Conservation (phyloP, 1,140 invertebrate species). For the Teleopsis dalmanni region DNA sequence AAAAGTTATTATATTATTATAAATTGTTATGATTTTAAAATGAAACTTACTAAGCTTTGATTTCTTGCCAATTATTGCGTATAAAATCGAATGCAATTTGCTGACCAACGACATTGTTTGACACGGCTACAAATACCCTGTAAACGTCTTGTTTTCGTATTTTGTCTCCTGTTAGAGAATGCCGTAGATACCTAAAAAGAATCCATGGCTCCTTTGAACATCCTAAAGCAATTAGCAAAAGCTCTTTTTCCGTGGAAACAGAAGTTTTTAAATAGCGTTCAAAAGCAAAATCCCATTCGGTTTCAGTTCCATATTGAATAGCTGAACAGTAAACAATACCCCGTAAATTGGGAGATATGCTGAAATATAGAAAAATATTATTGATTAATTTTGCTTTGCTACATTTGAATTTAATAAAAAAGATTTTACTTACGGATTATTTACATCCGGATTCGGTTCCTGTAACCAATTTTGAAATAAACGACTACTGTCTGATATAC, state of each 20-base stretch:
- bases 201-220: constrained; percentile 72
- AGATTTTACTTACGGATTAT: constrained; percentile 59
- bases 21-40: constrained; percentile 1
- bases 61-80: constrained; percentile 60
- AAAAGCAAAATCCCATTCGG: constrained; percentile 82
- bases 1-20: constrained; percentile 1
- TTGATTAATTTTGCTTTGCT: background rate
- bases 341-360: constrained; percentile 72
- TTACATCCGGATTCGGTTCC: constrained; percentile 57
- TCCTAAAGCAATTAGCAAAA: constrained; percentile 66
- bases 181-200: constrained; percentile 64
- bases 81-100: constrained; percentile 67
- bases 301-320: constrained; percentile 65
- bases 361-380: background rate
- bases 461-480: constrained; percentile 66
- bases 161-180: constrained; percentile 61
- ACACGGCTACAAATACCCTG: constrained; percentile 63
- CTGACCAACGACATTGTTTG: constrained; percentile 63
- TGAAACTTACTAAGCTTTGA: constrained; percentile 62
- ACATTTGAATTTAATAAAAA: background rate
- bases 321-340: constrained; percentile 77
- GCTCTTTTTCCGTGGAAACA: constrained; percentile 67
- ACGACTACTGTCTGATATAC: constrained; percentile 57
- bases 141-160: constrained; percentile 74
- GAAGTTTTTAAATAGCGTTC: constrained; percentile 62